Evolutionary conservation across 2,888 invertebrate species (phyloP), one percentile per base, ranked within the genome.

Genomic region (Eupithecia tripunctaria): DNA sequence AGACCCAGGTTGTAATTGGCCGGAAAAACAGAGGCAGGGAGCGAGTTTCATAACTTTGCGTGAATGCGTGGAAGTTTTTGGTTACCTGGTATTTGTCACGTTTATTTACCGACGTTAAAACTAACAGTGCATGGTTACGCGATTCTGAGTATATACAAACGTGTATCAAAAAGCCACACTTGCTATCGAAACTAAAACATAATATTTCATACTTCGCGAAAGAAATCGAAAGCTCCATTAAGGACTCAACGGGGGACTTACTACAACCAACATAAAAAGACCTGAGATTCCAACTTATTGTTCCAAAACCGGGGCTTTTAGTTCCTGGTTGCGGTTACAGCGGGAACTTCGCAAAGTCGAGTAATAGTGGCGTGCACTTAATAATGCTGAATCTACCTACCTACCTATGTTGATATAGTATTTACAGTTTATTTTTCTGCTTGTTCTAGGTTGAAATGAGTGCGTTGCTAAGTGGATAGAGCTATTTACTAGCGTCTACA

Each of bases 151-250:
- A 56, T 25, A 25, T 15, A 63, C 62, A 36, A 63, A 32, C 47
- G 63, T 71, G 67, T 41, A 68, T 68, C 68, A 66, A 72, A 74
- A 67, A 67, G 41, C 66, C 62, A 63, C 21, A 47, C 38, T 56
- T 56, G 56, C 56, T 62, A 69, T 67, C 69, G 43, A 71, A 73
- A 79, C 78, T 77, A 75, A 78, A 81, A 82, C 74, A 79, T 76
- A 80, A 85, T 85, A 85, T 84, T 85, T 87, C 85, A 85, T 85
- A 85, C 83, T 83, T 82, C 76, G 72, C 72, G 74, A 78, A 80
- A 81, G 80, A 83, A 87, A 86, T 84, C 81, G 83, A 84, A 82
- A 79, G 82, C 72, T 69, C 77, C 78, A 79, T 79, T 79, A 79
- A 77, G 73, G 72, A 78, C 77, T 77, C 76, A 72, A 72, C 79